Percentiles rank a stretch among this genome's conserved stretches.
Evolutionary conservation across 2,113 vertebrate genomes (phyloP).

Genomic region (Athene cunicularia): DNA sequence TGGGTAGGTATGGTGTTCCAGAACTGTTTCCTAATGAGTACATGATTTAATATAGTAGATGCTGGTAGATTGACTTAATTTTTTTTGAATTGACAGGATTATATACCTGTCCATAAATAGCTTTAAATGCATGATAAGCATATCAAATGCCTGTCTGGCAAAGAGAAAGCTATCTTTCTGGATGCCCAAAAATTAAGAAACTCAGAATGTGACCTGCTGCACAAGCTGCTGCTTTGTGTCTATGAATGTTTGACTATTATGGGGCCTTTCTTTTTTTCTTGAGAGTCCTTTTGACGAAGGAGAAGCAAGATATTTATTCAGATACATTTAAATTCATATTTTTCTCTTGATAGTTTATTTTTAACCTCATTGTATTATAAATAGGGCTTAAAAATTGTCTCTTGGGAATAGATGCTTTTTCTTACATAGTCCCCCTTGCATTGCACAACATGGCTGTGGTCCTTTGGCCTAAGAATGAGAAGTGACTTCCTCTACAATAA

Average conservation of each 20-base stretch:
- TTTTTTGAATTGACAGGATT: constrained; percentile 10
- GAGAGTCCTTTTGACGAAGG: constrained; percentile 23
- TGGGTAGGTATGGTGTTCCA: background rate
- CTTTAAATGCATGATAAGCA: background rate
- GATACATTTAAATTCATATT: constrained; percentile 5
- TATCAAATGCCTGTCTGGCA: background rate
- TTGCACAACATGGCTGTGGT: background rate
- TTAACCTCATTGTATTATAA: constrained; percentile 1
- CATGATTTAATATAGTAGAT: background rate
- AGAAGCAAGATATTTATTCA: constrained; percentile 40
- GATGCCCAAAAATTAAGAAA: background rate
- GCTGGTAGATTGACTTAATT: background rate
- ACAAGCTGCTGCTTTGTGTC: background rate
- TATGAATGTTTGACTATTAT: background rate
- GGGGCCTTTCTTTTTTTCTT: background rate
- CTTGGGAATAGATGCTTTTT: background rate
- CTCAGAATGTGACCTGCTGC: background rate
- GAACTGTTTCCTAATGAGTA: background rate
- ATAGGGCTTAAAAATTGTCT: background rate
- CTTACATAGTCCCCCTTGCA: background rate
- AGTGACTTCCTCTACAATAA: background rate
- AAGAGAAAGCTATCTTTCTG: constrained; percentile 11
- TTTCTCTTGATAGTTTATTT: constrained; percentile 13
- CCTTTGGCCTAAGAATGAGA: background rate
- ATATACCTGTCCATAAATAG: constrained; percentile 25